Evolutionary conservation across 2,888 invertebrate genomes (phyloP).

Genomic region (Sturmia bella): DNA sequence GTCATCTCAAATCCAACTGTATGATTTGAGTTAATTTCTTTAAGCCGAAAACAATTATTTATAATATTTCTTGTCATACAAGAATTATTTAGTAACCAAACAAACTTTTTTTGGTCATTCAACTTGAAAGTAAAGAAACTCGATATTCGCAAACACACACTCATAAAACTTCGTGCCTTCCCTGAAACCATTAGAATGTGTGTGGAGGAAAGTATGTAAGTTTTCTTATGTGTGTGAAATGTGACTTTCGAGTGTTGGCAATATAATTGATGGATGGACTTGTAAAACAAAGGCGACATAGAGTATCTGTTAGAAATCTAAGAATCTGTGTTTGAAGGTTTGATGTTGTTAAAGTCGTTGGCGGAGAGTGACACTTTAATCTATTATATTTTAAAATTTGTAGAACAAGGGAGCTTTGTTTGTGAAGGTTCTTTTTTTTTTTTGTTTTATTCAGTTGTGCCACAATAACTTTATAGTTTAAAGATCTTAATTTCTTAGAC

Average conservation of each 20-base stretch:
- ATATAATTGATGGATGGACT: constrained; percentile 59
- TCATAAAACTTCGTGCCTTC: background rate
- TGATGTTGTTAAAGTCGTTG: background rate
- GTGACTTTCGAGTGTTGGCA: background rate
- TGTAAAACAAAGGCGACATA: constrained; percentile 50
- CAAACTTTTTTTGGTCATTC: constrained; percentile 27
- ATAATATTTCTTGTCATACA: background rate
- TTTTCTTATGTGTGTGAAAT: background rate
- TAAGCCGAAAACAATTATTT: background rate
- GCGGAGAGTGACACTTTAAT: constrained; percentile 3
- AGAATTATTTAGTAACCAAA: background rate
- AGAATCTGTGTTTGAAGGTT: background rate
- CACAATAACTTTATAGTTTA: background rate
- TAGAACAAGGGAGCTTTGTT: constrained; percentile 1
- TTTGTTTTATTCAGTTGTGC: background rate
- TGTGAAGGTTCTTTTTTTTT: background rate
- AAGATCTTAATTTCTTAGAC: background rate
- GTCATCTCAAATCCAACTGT: no score
- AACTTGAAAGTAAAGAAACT: constrained; percentile 4
- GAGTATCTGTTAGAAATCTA: constrained; percentile 25
- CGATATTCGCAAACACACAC: background rate
- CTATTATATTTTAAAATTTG: background rate
- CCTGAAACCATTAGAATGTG: background rate
- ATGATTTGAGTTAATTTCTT: background rate
- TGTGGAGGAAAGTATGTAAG: background rate